Evolutionary conservation across 2,888 invertebrate genomes (phyloP), one percentile per base, ranked within the genome.

Genomic region (Germaria angustata): DNA sequence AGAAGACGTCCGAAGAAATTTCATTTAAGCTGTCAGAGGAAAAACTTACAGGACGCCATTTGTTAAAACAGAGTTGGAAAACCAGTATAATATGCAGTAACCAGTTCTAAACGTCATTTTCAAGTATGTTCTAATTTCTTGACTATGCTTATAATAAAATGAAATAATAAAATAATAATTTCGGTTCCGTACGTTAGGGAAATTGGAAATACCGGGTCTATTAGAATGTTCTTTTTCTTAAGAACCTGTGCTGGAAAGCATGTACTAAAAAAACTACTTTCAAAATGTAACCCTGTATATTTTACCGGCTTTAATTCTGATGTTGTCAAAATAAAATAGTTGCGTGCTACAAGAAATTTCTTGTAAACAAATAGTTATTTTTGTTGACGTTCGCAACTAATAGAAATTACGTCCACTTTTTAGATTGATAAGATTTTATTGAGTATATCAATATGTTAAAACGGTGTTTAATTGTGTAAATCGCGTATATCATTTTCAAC

Each of bases 11-110:
- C 68, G 61, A 39, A 66, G 41, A 78, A 65, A 65, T 36, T 69
- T 55, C 55, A 36, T 17, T 32, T 13, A 34, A 78, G 20, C 68
- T 81, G 75, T 84, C 78, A 84, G 73, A 46, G 24, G 66, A 68
- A 81, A 77, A 59, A 9, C 71, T 77, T 81, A 41, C 76, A 80
- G 76, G 84, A 85, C 86, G 86, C 85, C 86, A 85, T 85, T 81
- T 85, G 77, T 71, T 71, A 22, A 22, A 46, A 44, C 68, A 75
- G 13, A 4, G 84, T 84, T 84, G 81, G 11, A 71, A 69, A 36
- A 81, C n/a, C n/a, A n/a, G n/a, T n/a, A n/a, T n/a, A n/a, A n/a
- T n/a, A n/a, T n/a, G n/a, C n/a, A n/a, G n/a, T n/a, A n/a, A n/a
- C n/a, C n/a, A n/a, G n/a, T n/a, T n/a, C n/a, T n/a, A n/a, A n/a